These are phyloP conservation scores for Ptilodon capucinus DNA, from an alignment of 2,888 invertebrate species.

Conservation along the genomic window DNA sequence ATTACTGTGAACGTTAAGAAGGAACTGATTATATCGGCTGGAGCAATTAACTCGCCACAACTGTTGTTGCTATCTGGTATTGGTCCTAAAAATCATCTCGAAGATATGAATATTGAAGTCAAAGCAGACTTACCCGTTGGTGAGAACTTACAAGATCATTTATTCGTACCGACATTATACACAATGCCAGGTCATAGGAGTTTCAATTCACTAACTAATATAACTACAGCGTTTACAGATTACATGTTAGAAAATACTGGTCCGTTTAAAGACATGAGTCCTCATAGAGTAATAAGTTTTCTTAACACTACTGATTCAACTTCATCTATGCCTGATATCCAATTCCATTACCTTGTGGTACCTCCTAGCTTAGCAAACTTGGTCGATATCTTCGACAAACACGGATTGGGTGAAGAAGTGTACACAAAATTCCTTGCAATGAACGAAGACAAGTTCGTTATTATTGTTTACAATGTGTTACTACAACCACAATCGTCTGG, in stretches of 20 bases:
- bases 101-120: constrained; percentile 57
- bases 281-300: constrained; percentile 57
- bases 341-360: constrained; percentile 53
- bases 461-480: constrained; percentile 81
- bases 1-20: constrained; percentile 61
- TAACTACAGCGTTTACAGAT: constrained; percentile 53
- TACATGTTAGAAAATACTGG: constrained; percentile 78
- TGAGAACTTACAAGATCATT: constrained; percentile 78
- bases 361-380: constrained; percentile 47
- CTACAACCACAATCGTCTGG: constrained; percentile 87
- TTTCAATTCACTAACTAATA: constrained; percentile 39
- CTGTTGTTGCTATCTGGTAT: constrained; percentile 78
- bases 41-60: constrained; percentile 77
- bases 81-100: constrained; percentile 69
- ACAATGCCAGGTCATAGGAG: constrained; percentile 46
- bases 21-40: constrained; percentile 78
- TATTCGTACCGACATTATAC: constrained; percentile 60
- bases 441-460: constrained; percentile 45
- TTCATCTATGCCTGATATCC: constrained; percentile 52
- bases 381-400: constrained; percentile 45
- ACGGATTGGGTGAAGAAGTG: constrained; percentile 46
- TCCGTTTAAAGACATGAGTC: constrained; percentile 62
- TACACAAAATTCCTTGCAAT: constrained; percentile 40
- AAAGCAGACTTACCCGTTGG: constrained; percentile 76
- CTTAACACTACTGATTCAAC: constrained; percentile 54